Evolutionary conservation across 2,888 invertebrate genomes (phyloP).

Genomic region (Synanthedon vespiformis): DNA sequence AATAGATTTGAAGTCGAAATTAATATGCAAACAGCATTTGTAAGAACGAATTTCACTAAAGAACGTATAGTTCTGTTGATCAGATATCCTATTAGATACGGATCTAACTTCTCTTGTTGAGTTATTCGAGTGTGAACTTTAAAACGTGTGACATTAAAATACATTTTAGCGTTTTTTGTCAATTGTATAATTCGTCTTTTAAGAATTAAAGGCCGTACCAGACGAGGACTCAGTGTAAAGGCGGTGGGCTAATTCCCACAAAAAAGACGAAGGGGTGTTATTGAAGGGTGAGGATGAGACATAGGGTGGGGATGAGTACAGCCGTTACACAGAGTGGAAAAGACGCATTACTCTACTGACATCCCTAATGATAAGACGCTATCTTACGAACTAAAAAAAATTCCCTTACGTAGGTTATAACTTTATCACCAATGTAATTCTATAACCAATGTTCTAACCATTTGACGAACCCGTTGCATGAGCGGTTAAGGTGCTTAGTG

Average conservation of each 20-base stretch:
- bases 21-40: conserved; percentile 12
- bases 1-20: conserved; percentile 14
- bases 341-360: conserved; percentile 35
- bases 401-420: not conserved
- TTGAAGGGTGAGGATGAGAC: conserved; percentile 13
- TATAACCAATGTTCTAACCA: no score
- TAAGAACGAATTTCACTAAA: conserved; percentile 50
- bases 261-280: conserved; percentile 34
- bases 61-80: conserved; percentile 42
- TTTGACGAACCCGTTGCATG: no score
- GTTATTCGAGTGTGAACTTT: not conserved
- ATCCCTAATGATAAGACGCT: conserved; percentile 19
- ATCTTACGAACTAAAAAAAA: not conserved
- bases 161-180: conserved; percentile 8
- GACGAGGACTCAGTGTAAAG: conserved; percentile 33
- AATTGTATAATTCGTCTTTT: conserved; percentile 40
- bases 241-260: conserved; percentile 26
- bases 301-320: conserved; percentile 25
- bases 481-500: no score
- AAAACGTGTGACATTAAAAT: conserved; percentile 9
- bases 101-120: conserved; percentile 31
- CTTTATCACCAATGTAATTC: not conserved
- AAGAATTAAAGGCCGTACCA: conserved; percentile 30
- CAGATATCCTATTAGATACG: conserved; percentile 43
- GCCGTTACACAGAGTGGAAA: conserved; percentile 25